Conservation (phyloP, 2,888 invertebrate genomes). For the Trichopoda pennipes region DNA sequence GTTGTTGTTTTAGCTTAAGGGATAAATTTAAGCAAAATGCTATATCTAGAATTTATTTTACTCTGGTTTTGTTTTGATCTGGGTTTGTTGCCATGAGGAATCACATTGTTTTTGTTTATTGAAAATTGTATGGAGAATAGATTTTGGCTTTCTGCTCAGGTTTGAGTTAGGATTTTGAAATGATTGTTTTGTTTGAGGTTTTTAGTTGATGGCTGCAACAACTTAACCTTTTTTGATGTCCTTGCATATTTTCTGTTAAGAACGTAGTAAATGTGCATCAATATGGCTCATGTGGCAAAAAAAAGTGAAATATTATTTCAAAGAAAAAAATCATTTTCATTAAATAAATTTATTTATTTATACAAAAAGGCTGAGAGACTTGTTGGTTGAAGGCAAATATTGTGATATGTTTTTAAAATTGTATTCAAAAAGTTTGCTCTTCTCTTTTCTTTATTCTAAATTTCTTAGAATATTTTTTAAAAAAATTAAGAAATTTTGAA, state of each 20-base stretch:
- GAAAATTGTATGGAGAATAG: slow-evolving; percentile 51
- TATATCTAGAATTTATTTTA: neutral
- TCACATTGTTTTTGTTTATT: slow-evolving; percentile 39
- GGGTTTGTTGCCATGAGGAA: slow-evolving; percentile 27
- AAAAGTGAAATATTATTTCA: slow-evolving; percentile 16
- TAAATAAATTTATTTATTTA: too few species aligned
- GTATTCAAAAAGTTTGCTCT: too few species aligned
- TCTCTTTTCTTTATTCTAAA: too few species aligned
- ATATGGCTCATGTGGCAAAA: slow-evolving; percentile 10
- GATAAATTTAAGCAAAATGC: slow-evolving; percentile 10
- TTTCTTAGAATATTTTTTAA: too few species aligned
- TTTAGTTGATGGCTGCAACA: slow-evolving; percentile 33
- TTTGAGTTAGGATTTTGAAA: slow-evolving; percentile 16
- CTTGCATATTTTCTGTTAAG: too few species aligned
- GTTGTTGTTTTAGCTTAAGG: slow-evolving; percentile 18
- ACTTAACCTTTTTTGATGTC: slow-evolving; percentile 8
- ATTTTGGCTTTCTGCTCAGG: slow-evolving; percentile 21
- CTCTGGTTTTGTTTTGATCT: neutral
- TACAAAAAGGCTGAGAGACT: slow-evolving; percentile 5
- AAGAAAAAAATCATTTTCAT: slow-evolving; percentile 43
- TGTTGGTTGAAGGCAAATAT: slow-evolving; percentile 5
- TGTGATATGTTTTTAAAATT: neutral
- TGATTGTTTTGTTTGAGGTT: slow-evolving; percentile 19
- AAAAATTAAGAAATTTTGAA: too few species aligned
- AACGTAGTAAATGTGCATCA: too few species aligned